Percentiles rank a stretch among this genome's conserved stretches.
Evolutionary conservation across 2,113 vertebrate genomes (phyloP).

Genomic region (Galbula dea): DNA sequence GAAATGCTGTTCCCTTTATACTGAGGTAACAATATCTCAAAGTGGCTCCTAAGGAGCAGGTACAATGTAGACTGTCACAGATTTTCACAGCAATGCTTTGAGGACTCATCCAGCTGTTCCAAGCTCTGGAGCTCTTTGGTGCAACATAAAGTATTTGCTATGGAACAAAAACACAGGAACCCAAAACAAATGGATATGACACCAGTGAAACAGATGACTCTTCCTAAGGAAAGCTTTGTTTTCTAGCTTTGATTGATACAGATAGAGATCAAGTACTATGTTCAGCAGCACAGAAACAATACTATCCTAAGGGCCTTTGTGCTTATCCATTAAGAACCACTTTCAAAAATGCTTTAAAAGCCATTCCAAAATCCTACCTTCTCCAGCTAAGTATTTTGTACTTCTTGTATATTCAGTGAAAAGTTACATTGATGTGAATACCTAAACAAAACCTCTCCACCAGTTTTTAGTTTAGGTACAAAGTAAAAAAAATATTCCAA

Average conservation of each 20-base stretch:
- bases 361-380: neutral
- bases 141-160: neutral
- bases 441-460: neutral
- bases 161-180: neutral
- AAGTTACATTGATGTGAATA: neutral
- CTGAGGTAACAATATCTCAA: neutral
- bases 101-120: neutral
- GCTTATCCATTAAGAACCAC: neutral
- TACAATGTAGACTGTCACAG: neutral
- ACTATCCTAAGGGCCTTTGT: neutral
- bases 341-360: neutral
- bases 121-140: neutral
- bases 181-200: neutral
- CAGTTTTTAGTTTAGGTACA: neutral
- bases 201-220: neutral
- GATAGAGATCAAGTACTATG: neutral
- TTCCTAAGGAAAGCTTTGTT: neutral
- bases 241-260: neutral
- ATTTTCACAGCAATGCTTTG: neutral
- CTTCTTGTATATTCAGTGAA: neutral
- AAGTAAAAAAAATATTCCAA: neutral
- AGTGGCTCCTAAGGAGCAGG: neutral
- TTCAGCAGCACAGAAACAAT: constrained; percentile 21
- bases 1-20: neutral
- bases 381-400: neutral